These are phyloP conservation scores for Drosophila biarmipes DNA, from an alignment of 1,140 invertebrate genomes.

Conservation along the genomic window DNA sequence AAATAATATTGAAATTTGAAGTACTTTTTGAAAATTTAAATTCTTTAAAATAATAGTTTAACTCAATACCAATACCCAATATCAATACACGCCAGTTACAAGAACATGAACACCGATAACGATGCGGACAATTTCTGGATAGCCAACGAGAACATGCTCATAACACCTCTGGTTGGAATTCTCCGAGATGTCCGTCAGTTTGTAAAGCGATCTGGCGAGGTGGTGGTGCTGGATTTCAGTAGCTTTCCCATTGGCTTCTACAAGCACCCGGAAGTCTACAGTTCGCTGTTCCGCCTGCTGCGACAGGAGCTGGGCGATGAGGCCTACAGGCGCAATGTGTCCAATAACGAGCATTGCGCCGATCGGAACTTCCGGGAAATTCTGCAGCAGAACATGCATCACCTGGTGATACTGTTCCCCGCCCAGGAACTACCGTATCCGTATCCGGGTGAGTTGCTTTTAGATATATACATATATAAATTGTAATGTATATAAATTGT, in stretches of 20 bases:
- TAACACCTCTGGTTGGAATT: slow-evolving; percentile 85
- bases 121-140: slow-evolving; percentile 85
- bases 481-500: too few relatives aligned
- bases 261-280: slow-evolving; percentile 75
- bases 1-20: too few relatives aligned
- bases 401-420: slow-evolving; percentile 69
- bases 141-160: slow-evolving; percentile 86
- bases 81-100: slow-evolving; percentile 49
- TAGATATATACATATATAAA: too few relatives aligned
- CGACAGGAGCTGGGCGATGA: slow-evolving; percentile 65
- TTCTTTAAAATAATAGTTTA: too few relatives aligned
- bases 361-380: slow-evolving; percentile 63
- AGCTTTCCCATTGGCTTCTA: slow-evolving; percentile 82
- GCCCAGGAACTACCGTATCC: slow-evolving; percentile 70
- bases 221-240: slow-evolving; percentile 87
- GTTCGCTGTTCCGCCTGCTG: slow-evolving; percentile 55
- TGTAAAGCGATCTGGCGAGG: slow-evolving; percentile 85
- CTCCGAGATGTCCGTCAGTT: slow-evolving; percentile 86
- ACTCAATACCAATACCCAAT: too few relatives aligned
- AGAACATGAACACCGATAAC: slow-evolving; percentile 33
- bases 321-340: slow-evolving; percentile 53
- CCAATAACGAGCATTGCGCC: slow-evolving; percentile 51
- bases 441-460: slow-evolving; percentile 53
- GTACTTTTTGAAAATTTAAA: too few relatives aligned
- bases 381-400: slow-evolving; percentile 22